Evolutionary conservation across 2,888 invertebrate species (phyloP), one percentile per base, ranked within the genome.

Genomic region (Andrena praecox): DNA sequence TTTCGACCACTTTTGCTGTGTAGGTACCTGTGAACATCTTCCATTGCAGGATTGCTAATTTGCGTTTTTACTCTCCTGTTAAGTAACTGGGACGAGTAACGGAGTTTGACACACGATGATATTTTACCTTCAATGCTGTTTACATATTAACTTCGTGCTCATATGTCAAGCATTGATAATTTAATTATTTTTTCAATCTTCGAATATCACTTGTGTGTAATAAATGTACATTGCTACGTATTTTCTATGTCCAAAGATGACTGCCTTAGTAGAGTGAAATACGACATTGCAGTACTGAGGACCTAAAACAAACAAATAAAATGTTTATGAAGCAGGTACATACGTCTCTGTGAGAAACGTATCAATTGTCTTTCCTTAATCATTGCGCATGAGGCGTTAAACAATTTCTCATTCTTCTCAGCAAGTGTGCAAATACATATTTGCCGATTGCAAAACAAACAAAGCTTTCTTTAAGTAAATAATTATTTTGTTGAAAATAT

Each of bases 261-360:
- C 1, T 76, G 42, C 10, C 35, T 76, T 4, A 79, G 29, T 12
- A 79, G 10, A 7, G 79, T 79, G 2, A 79, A 76, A 8, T 76
- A 79, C 2, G 79, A 79, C 56, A 76, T 64, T n/a, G 79, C 76
- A 2, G 76, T 76, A 27, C 76, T 76, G 10, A 79, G 63, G 20
- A 79, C 63, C 79, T 79, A 33, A 0, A 75, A 78, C 10, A 16
- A 2, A 20, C 6, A 1, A 33, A 20, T 16, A 8, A 29, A 29
- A 10, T 6, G 4, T 27, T 24, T 56, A 27, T 27, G 27, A 56
- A 27, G 0, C 4, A 24, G 3, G 0, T 24, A 56, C 12, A 12
- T 4, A 42, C 12, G 12, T 42, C 42, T 42, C 42, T 42, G 42
- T 12, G 3, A 42, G 42, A 42, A 42, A 12, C 12, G 4, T 42